Base-by-base conservation (phyloP, 1,140 invertebrate species). In the Apis florea region DNA sequence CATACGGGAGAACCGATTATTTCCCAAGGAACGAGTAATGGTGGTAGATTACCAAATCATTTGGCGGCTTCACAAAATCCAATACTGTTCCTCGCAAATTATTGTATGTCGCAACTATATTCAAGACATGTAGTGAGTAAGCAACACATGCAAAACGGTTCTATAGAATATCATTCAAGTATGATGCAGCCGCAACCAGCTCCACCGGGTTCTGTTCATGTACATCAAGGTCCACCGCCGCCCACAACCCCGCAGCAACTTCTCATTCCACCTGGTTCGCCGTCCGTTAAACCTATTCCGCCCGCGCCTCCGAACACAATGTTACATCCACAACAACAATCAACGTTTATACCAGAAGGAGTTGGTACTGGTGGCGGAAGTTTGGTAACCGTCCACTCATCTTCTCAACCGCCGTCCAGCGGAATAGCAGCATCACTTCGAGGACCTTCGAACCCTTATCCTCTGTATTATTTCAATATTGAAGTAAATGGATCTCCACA, bases 391-490 rank as follows among this genome's bases (percentile, higher is more conserved):
- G 90, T 92, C 66, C 91, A 93, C 73, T 90, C 94, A 92, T 85
- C 93, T 89, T 89, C 93, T 73, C 82, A 95, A 92, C 87, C 94
- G 40, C 89, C 90, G 81, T 89, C 92, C 83, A 93, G 88, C 49
- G 91, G 87, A 15, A 86, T 92, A 31, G 83, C 85, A 40, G 84
- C 85, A 12, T 82, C 80, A 1, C 73, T 83, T 19, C 89, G 92
- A 11, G 92, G 90, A 11, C 93, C 92, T 4, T 66, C 93, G 6
- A 95, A 94, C 88, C 92, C 94, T 24, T 96, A 96, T 90, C 96
- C 96, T 2, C 93, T 97, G 51, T 97, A 96, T 89, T 97, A 95
- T 89, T 96, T 97, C 90, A 96, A 96, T 88, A 95, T 97, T 82
- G 96, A 97, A 86, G 95, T 97, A 21, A 96, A 96, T 90, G 96